phyloP scores from a whole-genome alignment of 2,113 vertebrate species.

The Tetraodon nigroviridis region DNA sequence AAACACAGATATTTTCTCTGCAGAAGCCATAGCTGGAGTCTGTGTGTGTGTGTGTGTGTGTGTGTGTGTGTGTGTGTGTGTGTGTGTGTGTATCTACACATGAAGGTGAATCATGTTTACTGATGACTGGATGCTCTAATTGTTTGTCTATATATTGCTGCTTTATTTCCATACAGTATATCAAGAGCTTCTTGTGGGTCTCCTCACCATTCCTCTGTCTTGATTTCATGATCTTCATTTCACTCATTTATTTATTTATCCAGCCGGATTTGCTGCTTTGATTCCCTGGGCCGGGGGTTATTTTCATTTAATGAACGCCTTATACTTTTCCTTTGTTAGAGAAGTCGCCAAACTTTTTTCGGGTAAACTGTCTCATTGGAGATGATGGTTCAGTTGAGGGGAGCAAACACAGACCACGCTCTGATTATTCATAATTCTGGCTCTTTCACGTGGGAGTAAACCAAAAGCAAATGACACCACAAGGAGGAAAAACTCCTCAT shows the following conservation, averaged over 20 bases:
- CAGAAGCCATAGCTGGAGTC: slow-evolving; percentile 32
- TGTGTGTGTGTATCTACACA: background rate
- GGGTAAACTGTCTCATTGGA: slow-evolving; percentile 71
- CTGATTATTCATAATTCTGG: slow-evolving; percentile 62
- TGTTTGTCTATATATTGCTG: slow-evolving; percentile 67
- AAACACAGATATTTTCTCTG: slow-evolving; percentile 60
- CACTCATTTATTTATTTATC: slow-evolving; percentile 69
- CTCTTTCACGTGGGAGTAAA: slow-evolving; percentile 37
- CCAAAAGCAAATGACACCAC: slow-evolving; percentile 27
- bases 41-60: slow-evolving; percentile 16
- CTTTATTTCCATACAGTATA: slow-evolving; percentile 63
- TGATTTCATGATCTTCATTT: slow-evolving; percentile 52
- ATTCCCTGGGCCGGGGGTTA: slow-evolving; percentile 58
- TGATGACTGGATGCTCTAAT: slow-evolving; percentile 61
- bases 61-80: background rate
- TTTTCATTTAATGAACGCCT: slow-evolving; percentile 72
- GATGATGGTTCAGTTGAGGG: slow-evolving; percentile 78
- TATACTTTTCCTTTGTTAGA: slow-evolving; percentile 63
- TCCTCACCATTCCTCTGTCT: slow-evolving; percentile 45
- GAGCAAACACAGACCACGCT: slow-evolving; percentile 64
- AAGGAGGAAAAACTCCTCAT: slow-evolving; percentile 15
- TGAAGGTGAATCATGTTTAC: slow-evolving; percentile 54
- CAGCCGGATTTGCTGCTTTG: slow-evolving; percentile 60
- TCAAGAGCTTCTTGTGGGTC: slow-evolving; percentile 54
- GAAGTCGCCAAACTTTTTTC: slow-evolving; percentile 56